phyloP scores from a whole-genome alignment of 2,888 invertebrate genomes.

The Tiliacea citrago region DNA sequence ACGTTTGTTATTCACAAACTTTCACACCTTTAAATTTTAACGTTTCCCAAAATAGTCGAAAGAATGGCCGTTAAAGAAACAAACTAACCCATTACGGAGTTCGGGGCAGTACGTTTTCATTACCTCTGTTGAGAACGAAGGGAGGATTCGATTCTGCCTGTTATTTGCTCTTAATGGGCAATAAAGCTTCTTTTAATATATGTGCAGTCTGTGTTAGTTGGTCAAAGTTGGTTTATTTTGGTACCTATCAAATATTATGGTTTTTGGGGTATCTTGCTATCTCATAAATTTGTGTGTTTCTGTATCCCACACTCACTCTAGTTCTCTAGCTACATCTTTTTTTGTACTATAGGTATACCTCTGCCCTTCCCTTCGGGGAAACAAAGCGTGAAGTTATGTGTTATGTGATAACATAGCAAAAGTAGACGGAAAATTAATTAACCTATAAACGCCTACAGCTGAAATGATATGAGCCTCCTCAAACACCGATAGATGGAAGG shows the following conservation, averaged over 20 bases:
- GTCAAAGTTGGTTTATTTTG: not conserved
- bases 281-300: not conserved
- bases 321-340: no score
- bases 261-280: not conserved
- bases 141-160: conserved; percentile 75
- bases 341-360: no score
- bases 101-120: conserved; percentile 73
- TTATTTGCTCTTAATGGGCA: conserved; percentile 83
- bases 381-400: no score
- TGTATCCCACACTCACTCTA: not conserved
- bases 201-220: conserved; percentile 64
- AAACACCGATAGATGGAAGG: not conserved
- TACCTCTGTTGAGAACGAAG: conserved; percentile 70
- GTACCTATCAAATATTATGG: not conserved
- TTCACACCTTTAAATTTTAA: conserved; percentile 36
- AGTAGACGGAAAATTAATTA: not conserved
- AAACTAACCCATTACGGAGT: conserved; percentile 73
- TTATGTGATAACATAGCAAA: not conserved
- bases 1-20: conserved; percentile 10
- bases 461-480: no score
- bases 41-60: conserved; percentile 52
- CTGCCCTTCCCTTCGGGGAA: no score
- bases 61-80: conserved; percentile 69
- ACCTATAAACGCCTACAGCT: not conserved
- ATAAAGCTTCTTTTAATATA: conserved; percentile 81